Percentiles rank a stretch among this genome's conserved stretches.
Conservation (phyloP, 2,888 invertebrate species). For the Pyrrhia umbra region DNA sequence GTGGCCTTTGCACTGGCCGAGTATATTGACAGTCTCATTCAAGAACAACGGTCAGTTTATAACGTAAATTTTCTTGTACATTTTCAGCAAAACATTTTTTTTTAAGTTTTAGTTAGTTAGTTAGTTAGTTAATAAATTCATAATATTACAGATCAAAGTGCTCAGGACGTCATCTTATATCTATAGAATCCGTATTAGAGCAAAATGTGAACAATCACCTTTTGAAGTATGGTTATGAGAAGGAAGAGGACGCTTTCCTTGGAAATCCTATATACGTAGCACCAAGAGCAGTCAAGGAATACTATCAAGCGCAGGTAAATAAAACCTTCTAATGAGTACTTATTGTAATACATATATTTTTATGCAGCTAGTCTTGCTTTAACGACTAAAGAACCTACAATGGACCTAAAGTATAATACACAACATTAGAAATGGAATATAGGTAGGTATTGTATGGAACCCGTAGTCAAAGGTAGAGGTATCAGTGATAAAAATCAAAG, state of each 20-base stretch:
- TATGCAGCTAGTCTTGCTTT: too few relatives aligned
- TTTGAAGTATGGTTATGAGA: constrained; percentile 91
- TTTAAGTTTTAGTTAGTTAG: too few relatives aligned
- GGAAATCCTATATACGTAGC: constrained; percentile 92
- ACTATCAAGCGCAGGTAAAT: constrained; percentile 95
- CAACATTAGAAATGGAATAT: too few relatives aligned
- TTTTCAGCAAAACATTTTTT: too few relatives aligned
- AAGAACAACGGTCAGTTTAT: constrained; percentile 64
- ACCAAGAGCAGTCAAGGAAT: constrained; percentile 90
- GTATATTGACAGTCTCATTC: constrained; percentile 82
- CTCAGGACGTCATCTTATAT: constrained; percentile 88
- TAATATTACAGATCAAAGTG: constrained; percentile 84
- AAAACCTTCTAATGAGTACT: too few relatives aligned
- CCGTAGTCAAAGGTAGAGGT: too few relatives aligned
- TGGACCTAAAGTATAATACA: too few relatives aligned
- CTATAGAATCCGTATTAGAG: constrained; percentile 92
- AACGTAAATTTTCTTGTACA: neutral
- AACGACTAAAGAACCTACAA: too few relatives aligned
- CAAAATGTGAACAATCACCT: constrained; percentile 92
- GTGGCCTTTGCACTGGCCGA: constrained; percentile 91
- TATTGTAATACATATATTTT: too few relatives aligned
- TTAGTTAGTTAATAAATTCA: neutral
- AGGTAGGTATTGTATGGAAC: neutral
- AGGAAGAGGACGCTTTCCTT: constrained; percentile 94
- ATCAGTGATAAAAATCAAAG: too few relatives aligned